These are phyloP conservation scores for Melanotaenia pygmaea DNA, from an alignment of 2,797 vertebrate species.

Conservation along the genomic window DNA sequence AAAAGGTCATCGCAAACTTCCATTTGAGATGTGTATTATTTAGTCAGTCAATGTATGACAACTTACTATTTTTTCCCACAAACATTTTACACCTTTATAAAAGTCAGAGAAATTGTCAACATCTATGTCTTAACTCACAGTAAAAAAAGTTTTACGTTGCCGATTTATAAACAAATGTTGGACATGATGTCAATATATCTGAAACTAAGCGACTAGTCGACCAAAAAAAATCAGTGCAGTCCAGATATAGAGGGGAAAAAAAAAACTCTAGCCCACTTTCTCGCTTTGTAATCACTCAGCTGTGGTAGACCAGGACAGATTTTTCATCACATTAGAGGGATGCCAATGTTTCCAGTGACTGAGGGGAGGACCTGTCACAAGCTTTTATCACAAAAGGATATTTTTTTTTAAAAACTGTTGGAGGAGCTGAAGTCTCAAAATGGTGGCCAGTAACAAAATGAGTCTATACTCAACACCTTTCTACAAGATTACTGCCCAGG, in stretches of 20 bases:
- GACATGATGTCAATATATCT: background rate
- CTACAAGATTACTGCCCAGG: conserved; percentile 14
- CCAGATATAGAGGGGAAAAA: background rate
- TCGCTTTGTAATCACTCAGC: conserved; percentile 5
- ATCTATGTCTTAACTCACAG: background rate
- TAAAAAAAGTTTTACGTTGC: background rate
- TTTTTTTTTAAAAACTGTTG: conserved; percentile 33
- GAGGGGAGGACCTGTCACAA: background rate
- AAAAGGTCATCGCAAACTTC: background rate
- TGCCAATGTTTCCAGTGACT: background rate
- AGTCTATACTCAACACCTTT: conserved; percentile 19
- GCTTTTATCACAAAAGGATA: conserved; percentile 35
- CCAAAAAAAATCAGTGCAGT: background rate
- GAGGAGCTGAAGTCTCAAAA: conserved; percentile 36
- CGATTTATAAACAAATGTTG: background rate
- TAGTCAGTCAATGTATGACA: background rate
- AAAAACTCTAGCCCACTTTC: background rate
- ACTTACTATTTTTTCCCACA: background rate
- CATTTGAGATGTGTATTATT: background rate
- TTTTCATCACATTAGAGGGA: background rate
- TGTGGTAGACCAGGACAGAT: conserved; percentile 3
- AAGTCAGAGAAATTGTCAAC: background rate
- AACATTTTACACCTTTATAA: background rate
- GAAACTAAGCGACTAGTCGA: background rate
- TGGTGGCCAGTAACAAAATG: conserved; percentile 34